Evolutionary conservation across 1,140 invertebrate genomes (phyloP).

Genomic region (Parapsyche elsis): DNA sequence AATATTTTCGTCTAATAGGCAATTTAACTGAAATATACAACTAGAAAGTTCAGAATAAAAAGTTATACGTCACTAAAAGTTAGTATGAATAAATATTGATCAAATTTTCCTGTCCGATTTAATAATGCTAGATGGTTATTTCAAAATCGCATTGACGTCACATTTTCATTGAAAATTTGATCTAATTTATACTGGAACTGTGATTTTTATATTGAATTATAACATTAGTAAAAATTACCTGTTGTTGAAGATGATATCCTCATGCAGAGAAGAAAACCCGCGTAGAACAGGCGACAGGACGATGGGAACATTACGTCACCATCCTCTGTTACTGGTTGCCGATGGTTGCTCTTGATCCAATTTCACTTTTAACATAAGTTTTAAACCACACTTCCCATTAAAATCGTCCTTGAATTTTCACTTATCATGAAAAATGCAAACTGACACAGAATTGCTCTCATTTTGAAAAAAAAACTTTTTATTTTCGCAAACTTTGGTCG

Average conservation of each 20-base stretch:
- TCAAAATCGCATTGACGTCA: no score
- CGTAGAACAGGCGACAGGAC: conserved; percentile 40
- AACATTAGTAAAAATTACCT: conserved; percentile 35
- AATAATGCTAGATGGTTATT: no score
- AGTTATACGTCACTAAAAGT: no score
- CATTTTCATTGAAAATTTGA: no score
- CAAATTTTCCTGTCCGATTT: no score
- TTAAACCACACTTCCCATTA: not conserved
- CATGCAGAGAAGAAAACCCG: conserved; percentile 38
- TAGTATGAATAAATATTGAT: no score
- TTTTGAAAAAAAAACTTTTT: no score
- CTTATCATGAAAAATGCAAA: not conserved
- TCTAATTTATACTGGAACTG: no score
- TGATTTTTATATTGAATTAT: not conserved
- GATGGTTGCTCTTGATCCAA: not conserved
- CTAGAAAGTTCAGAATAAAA: no score
- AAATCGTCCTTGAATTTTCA: not conserved
- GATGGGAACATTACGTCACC: conserved; percentile 45
- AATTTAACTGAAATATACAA: no score
- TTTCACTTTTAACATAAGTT: conserved; percentile 9
- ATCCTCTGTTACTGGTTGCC: conserved; percentile 27
- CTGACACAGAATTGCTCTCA: not conserved
- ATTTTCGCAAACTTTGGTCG: no score
- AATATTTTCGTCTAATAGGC: no score
- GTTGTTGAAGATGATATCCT: conserved; percentile 38